Evolutionary conservation across 2,888 invertebrate genomes (phyloP), one percentile per base, ranked within the genome.

Genomic region (Nipponacmea schrenckii): DNA sequence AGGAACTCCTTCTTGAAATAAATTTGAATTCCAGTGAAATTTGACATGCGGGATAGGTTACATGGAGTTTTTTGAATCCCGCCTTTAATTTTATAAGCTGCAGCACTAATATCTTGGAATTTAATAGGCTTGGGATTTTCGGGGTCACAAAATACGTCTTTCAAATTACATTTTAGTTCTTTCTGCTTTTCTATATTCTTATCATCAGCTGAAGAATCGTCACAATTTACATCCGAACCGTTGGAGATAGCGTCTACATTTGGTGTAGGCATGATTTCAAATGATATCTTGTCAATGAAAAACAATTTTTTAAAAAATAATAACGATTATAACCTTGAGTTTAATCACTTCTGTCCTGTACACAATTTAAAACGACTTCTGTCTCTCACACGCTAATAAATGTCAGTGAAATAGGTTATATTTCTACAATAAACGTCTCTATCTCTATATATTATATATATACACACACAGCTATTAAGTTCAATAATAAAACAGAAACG

Each of bases 1-100:
- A 96, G 91, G 87, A 95, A 97, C 89, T 98, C 97, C 88, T 96
- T 96, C 90, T 97, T 98, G 81, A 97, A 91, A 89, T 93, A 97
- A 77, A 98, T 91, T 48, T 96, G 94, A 93, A 97, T 94, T 64
- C 93, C 94, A 70, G 93, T 93, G 65, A 92, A 85, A 3, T 92
- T 90, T 0, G 96, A 95, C 89, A 96, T 92, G 82, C 94, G 94
- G 0, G 96, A 96, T 90, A 91, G 93, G 7, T 5, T 92, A 89
- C 97, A 97, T 69, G 96, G 95, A 70, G 97, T 97, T 82, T 92
- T 92, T 73, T 93, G 91, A 67, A 97, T 92, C 64, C 95, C 95
- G 83, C 92, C 92, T 88, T 94, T 94, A 74, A 97, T 95, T 87
- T 94, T 93, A 88, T 93, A 96, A 0, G 96, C 94, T 0, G 97